phyloP scores from a whole-genome alignment of 2,888 invertebrate species.

The Artemia sp. region DNA sequence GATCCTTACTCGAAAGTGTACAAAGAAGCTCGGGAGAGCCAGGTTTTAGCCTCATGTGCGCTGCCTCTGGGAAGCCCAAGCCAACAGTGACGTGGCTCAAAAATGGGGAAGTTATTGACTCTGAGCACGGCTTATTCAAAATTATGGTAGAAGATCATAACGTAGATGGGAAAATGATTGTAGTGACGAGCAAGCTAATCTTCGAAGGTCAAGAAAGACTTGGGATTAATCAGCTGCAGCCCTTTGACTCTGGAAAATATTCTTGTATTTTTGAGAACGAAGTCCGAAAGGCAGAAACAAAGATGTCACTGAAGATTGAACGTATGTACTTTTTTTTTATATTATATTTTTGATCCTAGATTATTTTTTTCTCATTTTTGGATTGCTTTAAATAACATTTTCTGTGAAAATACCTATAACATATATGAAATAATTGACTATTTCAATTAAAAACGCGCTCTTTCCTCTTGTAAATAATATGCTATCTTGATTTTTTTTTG shows the following conservation, averaged over 20 bases:
- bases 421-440: too few relatives aligned
- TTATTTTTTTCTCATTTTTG: background rate
- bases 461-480: too few relatives aligned
- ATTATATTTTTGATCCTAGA: background rate
- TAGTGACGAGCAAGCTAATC: conserved; percentile 60
- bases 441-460: too few relatives aligned
- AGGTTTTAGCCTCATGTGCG: conserved; percentile 61
- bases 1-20: conserved; percentile 44
- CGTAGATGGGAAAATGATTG: conserved; percentile 57
- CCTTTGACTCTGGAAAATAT: conserved; percentile 69
- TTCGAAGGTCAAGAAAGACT: conserved; percentile 56
- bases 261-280: conserved; percentile 75
- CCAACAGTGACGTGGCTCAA: conserved; percentile 72
- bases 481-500: too few relatives aligned
- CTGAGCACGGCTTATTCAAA: conserved; percentile 48
- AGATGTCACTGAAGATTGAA: conserved; percentile 77
- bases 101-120: conserved; percentile 58
- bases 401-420: too few relatives aligned
- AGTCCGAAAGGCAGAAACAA: conserved; percentile 67
- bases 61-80: conserved; percentile 70
- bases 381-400: background rate
- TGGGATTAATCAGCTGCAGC: conserved; percentile 53
- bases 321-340: conserved; percentile 42
- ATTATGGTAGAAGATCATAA: conserved; percentile 59
- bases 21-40: conserved; percentile 49